These are phyloP conservation scores for Micromussa lordhowensis DNA, from an alignment of 92 coral and sea anemone genomes.

Conservation along the genomic window DNA sequence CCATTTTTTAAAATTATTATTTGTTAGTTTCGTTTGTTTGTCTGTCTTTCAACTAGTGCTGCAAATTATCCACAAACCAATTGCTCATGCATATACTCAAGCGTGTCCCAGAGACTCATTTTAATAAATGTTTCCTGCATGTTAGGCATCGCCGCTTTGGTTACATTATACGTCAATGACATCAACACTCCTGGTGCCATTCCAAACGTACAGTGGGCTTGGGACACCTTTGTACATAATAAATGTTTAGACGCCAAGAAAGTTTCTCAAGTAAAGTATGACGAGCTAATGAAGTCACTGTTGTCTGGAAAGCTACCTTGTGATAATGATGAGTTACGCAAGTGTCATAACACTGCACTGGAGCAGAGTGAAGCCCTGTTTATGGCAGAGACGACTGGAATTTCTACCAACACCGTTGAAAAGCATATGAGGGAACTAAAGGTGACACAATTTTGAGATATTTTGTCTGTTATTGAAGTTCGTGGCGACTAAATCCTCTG, in stretches of 20 bases:
- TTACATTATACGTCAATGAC: slow-evolving; percentile 62
- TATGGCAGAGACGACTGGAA: slow-evolving; percentile 48
- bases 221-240: slow-evolving; percentile 66
- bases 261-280: slow-evolving; percentile 16
- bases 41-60: too few species aligned
- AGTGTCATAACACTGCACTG: slow-evolving; percentile 42
- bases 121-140: neutral
- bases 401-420: slow-evolving; percentile 55
- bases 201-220: slow-evolving; percentile 73
- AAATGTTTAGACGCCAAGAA: slow-evolving; percentile 52
- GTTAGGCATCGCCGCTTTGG: slow-evolving; percentile 70
- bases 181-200: slow-evolving; percentile 77
- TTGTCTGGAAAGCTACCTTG: slow-evolving; percentile 48
- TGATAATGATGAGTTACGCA: slow-evolving; percentile 49
- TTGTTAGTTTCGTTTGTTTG: too few species aligned
- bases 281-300: slow-evolving; percentile 20
- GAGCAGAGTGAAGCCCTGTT: slow-evolving; percentile 35
- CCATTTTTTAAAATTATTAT: too few species aligned
- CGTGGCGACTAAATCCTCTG: too few species aligned
- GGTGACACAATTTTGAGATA: slow-evolving; percentile 20
- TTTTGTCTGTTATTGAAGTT: too few species aligned
- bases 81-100: too few species aligned
- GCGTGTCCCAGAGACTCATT: neutral
- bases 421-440: slow-evolving; percentile 37
- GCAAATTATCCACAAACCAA: too few species aligned